phyloP scores from a whole-genome alignment of 2,888 invertebrate genomes.

The Phortica okadai region DNA sequence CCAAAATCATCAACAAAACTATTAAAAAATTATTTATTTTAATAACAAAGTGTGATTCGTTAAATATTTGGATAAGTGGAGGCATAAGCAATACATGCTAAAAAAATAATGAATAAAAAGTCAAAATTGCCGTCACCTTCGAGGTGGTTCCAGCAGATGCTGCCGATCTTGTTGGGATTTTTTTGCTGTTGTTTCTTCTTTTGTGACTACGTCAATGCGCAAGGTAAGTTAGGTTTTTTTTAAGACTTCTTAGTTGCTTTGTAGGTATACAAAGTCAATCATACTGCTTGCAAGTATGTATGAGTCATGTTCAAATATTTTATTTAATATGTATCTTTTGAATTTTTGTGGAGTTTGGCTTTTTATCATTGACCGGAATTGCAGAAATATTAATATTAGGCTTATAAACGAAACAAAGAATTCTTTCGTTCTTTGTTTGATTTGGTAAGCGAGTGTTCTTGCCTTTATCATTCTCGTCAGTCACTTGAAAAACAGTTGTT shows the following conservation, averaged over 20 bases:
- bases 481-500: constrained; percentile 4
- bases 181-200: constrained; percentile 42
- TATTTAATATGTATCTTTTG: constrained; percentile 32
- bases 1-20: no score
- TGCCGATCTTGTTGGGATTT: constrained; percentile 44
- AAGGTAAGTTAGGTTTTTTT: constrained; percentile 64
- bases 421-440: constrained; percentile 27
- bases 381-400: constrained; percentile 38
- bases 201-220: constrained; percentile 58
- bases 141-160: background rate
- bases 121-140: background rate
- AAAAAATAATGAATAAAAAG: no score
- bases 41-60: no score
- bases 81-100: no score
- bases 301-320: background rate
- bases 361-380: background rate
- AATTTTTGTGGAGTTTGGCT: background rate
- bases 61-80: no score
- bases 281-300: constrained; percentile 40
- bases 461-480: background rate
- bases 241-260: background rate
- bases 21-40: no score
- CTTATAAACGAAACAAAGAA: no score
- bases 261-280: constrained; percentile 51
- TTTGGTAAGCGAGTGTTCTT: constrained; percentile 14